Conservation (phyloP, 1,140 invertebrate genomes). For the Polyergus mexicanus region DNA sequence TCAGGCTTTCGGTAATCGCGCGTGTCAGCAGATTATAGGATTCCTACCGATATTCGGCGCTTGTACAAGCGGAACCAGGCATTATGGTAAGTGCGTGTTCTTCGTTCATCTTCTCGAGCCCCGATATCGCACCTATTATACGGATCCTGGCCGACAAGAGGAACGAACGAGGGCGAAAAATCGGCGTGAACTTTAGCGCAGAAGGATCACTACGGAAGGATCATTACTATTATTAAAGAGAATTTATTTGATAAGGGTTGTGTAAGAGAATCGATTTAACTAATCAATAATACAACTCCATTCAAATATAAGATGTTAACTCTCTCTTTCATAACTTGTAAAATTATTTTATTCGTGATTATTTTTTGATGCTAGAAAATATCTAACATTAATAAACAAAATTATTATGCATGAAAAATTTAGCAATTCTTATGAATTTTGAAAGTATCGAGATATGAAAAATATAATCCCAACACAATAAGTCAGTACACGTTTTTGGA, state of each 20-base stretch:
- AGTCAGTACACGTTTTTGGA: not conserved
- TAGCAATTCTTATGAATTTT: not conserved
- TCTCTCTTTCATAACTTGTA: not conserved
- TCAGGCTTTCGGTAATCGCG: conserved; percentile 74
- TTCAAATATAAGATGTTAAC: not conserved
- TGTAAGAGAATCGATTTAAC: conserved; percentile 1
- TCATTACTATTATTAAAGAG: conserved; percentile 43
- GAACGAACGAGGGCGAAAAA: conserved; percentile 30
- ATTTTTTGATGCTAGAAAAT: not conserved
- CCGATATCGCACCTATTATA: conserved; percentile 65
- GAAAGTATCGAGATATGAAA: not conserved
- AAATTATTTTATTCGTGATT: not conserved
- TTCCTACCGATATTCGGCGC: conserved; percentile 71
- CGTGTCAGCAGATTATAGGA: conserved; percentile 80
- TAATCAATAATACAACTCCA: not conserved
- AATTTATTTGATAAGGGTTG: conserved; percentile 31
- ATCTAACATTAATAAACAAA: conserved; percentile 1
- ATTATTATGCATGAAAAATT: not conserved
- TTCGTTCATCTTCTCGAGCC: conserved; percentile 17
- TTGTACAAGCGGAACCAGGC: conserved; percentile 69
- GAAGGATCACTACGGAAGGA: not conserved
- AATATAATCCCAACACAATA: not conserved
- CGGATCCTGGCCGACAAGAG: conserved; percentile 34
- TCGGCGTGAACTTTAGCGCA: not conserved
- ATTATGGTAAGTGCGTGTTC: conserved; percentile 78